phyloP scores from a whole-genome alignment of 2,797 vertebrate species.

The Halcyon badia region DNA sequence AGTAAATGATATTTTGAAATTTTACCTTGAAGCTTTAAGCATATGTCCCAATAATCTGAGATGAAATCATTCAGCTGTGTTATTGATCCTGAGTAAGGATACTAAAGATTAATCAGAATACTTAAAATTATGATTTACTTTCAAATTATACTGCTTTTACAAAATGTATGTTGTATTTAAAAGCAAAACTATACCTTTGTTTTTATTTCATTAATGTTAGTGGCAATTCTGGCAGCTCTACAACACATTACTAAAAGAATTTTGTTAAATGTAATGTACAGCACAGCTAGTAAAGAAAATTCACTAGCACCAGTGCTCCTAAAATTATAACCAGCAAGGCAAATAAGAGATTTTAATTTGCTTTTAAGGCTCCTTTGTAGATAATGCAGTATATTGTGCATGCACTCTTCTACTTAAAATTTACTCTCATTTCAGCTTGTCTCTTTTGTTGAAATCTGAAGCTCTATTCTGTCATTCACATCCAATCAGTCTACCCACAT shows the following conservation, averaged over 20 bases:
- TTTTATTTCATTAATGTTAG: background rate
- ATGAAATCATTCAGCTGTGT: background rate
- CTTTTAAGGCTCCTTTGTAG: background rate
- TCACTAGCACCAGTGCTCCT: background rate
- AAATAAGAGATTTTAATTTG: background rate
- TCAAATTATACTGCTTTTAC: background rate
- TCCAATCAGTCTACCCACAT: background rate
- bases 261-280: background rate
- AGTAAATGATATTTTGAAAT: background rate
- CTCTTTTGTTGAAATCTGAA: background rate
- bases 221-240: background rate
- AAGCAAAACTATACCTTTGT: background rate
- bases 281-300: background rate
- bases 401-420: background rate
- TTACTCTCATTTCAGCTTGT: background rate
- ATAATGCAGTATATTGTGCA: background rate
- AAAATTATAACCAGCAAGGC: background rate
- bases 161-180: background rate
- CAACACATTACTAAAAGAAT: background rate
- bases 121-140: background rate
- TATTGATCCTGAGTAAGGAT: background rate
- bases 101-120: background rate
- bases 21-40: background rate
- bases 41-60: background rate
- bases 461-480: background rate